Evolutionary conservation across 2,797 vertebrate genomes (phyloP), one percentile per base, ranked within the genome.

Genomic region (Esox lucius): DNA sequence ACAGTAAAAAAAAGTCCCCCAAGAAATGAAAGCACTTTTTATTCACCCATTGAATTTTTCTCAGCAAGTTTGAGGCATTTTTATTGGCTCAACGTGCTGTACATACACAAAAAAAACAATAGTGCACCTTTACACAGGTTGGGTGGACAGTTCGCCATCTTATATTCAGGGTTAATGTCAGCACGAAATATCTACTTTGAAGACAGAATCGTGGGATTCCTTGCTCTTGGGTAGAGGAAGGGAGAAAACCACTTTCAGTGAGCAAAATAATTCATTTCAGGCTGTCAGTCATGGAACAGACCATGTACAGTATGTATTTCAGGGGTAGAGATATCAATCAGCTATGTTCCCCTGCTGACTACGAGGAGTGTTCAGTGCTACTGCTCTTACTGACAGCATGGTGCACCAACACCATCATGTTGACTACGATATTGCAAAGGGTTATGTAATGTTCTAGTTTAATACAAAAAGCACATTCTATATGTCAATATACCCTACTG

Each of bases 211-310:
- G 53, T 71, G 26, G 81, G 85, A 84, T 85, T 84, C 78, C 83
- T 83, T 85, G 81, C 87, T 81, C 79, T 82, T 83, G 86, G 84
- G 87, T 91, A 81, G 80, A 85, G 80, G 79, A 73, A 80, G 85
- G 83, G 85, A 83, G 80, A 87, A 87, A 46, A 80, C 78, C 84
- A 87, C 86, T 90, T 87, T 83, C 76, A 78, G 74, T 87, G 85
- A 89, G 86, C 87, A 81, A 85, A 90, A 87, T 85, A 87, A 89
- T 90, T 89, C 81, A 90, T 92, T 91, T 91, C 69, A 79, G 85
- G 56, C 87, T 88, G 90, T 90, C 91, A 91, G 51, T 92, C 91
- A 91, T 81, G 81, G 73, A 68, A 79, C 81, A 87, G 80, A 81
- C 66, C 79, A 82, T 83, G 91, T 80, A n/a, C n/a, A n/a, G n/a